A percentile compares a stretch with the other conserved stretches of the same genome.
Evolutionary conservation across 1,140 invertebrate species (phyloP).

Genomic region (Drosophila orosa): DNA sequence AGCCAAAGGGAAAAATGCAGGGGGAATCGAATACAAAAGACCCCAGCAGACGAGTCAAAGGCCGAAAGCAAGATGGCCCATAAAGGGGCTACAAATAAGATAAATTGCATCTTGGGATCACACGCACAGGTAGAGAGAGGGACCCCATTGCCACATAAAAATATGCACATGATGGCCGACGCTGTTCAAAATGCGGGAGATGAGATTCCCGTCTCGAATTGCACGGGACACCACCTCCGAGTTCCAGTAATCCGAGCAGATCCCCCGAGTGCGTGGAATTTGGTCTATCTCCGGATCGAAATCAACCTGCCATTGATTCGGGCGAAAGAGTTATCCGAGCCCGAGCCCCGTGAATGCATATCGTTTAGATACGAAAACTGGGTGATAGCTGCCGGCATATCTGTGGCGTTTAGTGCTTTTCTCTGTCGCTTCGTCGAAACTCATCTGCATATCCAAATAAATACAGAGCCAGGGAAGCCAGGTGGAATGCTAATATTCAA

Average conservation of each 20-base stretch:
- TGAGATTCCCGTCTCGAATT: conserved; percentile 46
- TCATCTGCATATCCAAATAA: conserved; percentile 30
- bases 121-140: conserved; percentile 54
- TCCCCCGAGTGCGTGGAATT: conserved; percentile 30
- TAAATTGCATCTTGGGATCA: conserved; percentile 82
- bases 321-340: conserved; percentile 28
- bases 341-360: conserved; percentile 22
- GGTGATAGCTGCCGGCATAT: conserved; percentile 35
- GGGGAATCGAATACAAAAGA: conserved; percentile 72
- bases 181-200: conserved; percentile 29
- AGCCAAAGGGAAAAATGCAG: conserved; percentile 10
- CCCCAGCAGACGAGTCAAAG: conserved; percentile 63
- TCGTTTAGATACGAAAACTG: conserved; percentile 23
- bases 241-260: conserved; percentile 45
- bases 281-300: conserved; percentile 25
- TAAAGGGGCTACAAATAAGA: conserved; percentile 83
- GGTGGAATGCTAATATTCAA: conserved; percentile 19
- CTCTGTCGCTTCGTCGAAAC: conserved; percentile 27
- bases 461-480: conserved; percentile 10
- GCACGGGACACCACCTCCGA: conserved; percentile 27
- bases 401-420: conserved; percentile 39
- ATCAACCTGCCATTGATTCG: conserved; percentile 45
- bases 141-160: conserved; percentile 59
- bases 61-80: conserved; percentile 74
- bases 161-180: conserved; percentile 71